A percentile compares a stretch with the other conserved stretches of the same genome.
These are phyloP conservation scores for Anticlea derivata DNA, from an alignment of 2,888 invertebrate genomes.

Conservation along the genomic window DNA sequence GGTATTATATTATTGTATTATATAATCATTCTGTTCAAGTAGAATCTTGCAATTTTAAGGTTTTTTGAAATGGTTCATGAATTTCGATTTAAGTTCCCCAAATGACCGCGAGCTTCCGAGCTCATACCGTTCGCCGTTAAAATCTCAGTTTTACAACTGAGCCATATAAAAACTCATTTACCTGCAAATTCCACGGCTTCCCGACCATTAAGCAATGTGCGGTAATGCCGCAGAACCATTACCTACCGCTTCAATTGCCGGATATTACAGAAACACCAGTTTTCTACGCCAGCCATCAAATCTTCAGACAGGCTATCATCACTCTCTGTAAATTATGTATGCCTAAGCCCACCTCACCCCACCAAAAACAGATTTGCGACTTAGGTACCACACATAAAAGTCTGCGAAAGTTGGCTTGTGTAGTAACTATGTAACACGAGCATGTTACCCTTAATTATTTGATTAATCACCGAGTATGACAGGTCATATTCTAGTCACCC, in stretches of 20 bases:
- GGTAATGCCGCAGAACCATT: conserved; percentile 4
- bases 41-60: background rate
- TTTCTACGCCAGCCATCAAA: background rate
- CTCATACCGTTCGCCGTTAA: background rate
- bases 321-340: too few relatives aligned
- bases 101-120: background rate
- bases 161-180: conserved; percentile 18
- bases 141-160: conserved; percentile 17
- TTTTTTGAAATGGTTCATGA: background rate
- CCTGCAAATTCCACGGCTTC: conserved; percentile 14
- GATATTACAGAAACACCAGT: conserved; percentile 5
- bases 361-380: too few relatives aligned
- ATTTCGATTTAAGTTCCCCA: background rate
- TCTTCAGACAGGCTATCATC: too few relatives aligned
- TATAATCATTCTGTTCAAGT: too few relatives aligned
- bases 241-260: background rate
- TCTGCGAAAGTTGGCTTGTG: too few relatives aligned
- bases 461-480: background rate
- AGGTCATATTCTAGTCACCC: background rate
- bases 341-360: too few relatives aligned
- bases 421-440: too few relatives aligned
- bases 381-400: too few relatives aligned
- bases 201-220: conserved; percentile 16
- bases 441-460: too few relatives aligned
- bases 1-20: too few relatives aligned